A percentile compares a stretch with the other conserved stretches of the same genome.
phyloP scores from a whole-genome alignment of 2,888 invertebrate species.

The Bombylius major region DNA sequence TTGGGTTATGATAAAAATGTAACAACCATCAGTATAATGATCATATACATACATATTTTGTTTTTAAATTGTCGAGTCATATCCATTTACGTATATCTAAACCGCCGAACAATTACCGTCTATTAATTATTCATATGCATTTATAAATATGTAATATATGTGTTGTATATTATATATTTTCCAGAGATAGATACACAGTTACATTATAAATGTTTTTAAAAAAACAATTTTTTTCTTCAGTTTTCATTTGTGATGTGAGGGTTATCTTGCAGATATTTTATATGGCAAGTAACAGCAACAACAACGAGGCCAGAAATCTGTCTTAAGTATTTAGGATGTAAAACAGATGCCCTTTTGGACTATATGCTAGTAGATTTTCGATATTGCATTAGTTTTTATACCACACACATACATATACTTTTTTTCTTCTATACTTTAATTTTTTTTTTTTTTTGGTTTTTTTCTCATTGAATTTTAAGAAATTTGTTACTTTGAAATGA shows the following conservation, averaged over 20 bases:
- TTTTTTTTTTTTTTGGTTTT: too few relatives aligned
- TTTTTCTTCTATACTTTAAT: too few relatives aligned
- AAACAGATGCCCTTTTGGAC: constrained; percentile 17
- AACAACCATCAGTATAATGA: neutral
- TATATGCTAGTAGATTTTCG: constrained; percentile 5
- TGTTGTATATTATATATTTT: neutral
- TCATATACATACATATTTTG: neutral
- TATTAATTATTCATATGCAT: constrained; percentile 12
- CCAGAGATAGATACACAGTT: too few relatives aligned
- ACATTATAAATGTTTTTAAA: too few relatives aligned
- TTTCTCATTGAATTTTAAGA: too few relatives aligned
- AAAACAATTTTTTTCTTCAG: neutral
- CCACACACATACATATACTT: neutral
- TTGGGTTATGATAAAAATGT: neutral
- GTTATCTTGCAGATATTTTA: constrained; percentile 6
- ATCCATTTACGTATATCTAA: constrained; percentile 6
- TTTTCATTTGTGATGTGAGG: neutral
- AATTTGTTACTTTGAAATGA: too few relatives aligned
- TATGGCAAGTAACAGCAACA: constrained; percentile 2
- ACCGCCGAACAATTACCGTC: constrained; percentile 11
- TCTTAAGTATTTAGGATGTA: constrained; percentile 9
- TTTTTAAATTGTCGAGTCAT: neutral
- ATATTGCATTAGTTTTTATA: constrained; percentile 1
- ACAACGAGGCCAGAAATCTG: constrained; percentile 2
- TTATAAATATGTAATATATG: neutral